Evolutionary conservation across 2,113 vertebrate species (phyloP).

Genomic region (Pica pica): DNA sequence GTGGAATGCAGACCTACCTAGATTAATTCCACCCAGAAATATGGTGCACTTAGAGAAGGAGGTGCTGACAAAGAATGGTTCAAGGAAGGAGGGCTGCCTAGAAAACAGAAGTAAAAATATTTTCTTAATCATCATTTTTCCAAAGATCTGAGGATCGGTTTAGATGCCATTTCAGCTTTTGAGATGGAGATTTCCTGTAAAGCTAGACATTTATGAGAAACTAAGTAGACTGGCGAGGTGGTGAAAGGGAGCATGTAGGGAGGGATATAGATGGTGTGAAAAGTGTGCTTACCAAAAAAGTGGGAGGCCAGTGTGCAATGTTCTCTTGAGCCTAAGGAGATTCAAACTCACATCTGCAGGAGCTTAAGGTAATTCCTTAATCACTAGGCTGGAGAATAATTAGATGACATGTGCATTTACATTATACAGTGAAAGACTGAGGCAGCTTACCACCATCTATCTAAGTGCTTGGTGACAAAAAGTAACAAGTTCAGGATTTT

Average conservation of each 20-base stretch:
- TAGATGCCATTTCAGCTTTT: not conserved
- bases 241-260: not conserved
- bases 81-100: not conserved
- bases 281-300: not conserved
- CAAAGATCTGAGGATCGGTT: not conserved
- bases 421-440: not conserved
- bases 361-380: slow-evolving; percentile 34
- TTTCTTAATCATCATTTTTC: not conserved
- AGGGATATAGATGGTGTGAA: not conserved
- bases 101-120: not conserved
- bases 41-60: not conserved
- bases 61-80: not conserved
- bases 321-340: not conserved
- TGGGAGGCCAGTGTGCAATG: not conserved
- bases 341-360: not conserved
- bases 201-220: not conserved
- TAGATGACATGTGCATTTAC: not conserved
- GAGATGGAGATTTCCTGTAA: not conserved
- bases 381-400: not conserved
- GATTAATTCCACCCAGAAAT: not conserved
- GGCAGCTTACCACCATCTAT: not conserved
- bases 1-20: not conserved
- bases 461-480: not conserved
- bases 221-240: not conserved
- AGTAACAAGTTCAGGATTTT: not conserved